Evolutionary conservation across 2,797 vertebrate species (phyloP), one percentile per base, ranked within the genome.

Genomic region (Lacerta viridis): DNA sequence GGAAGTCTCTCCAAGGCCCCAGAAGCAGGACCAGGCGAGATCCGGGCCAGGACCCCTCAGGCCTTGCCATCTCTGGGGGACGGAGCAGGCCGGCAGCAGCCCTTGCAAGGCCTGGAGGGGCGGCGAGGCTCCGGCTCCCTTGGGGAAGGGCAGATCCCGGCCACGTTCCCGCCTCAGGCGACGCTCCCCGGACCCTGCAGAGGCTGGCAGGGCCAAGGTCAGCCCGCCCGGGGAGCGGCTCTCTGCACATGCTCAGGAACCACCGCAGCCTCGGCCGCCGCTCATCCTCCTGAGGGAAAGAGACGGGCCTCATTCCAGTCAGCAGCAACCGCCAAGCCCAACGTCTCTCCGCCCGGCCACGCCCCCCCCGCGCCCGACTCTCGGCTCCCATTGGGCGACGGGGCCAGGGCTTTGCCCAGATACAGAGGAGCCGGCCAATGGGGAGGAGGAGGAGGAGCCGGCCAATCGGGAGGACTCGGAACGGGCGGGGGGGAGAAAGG

Each of bases 291-390:
- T 17, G 50, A 9, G 18, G 8, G 87, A 96, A 97, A 94, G 97
- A 97, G 98, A 99, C 98, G 93, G 85, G 96, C 96, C 97, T 97
- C 98, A 41, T 4, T 41, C 4, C 39, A 41, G 98, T 98, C 99
- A 99, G 98, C 99, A 99, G 97, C 97, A 98, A 98, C 98, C 98
- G 98, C 98, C 98, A 97, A 97, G 97, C 96, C 95, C 95, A 92
- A 88, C 36, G 95, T 95, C 69, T 95, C 94, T 94, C 96, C 95
- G 85, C 59, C 83, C 77, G 27, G 61, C 84, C 84, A 64, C 83
- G 83, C 88, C n/a, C 39, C 39, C 4, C 88, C 88, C 43, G 79
- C 39, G 84, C 50, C 91, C 96, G 86, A 87, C 92, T 1, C 85
- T 74, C 29, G 2, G 18, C 78, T 33, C 8, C 33, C 11, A 95